These are phyloP conservation scores for Tetheella fluctuosa DNA, from an alignment of 2,888 invertebrate genomes.

Conservation along the genomic window DNA sequence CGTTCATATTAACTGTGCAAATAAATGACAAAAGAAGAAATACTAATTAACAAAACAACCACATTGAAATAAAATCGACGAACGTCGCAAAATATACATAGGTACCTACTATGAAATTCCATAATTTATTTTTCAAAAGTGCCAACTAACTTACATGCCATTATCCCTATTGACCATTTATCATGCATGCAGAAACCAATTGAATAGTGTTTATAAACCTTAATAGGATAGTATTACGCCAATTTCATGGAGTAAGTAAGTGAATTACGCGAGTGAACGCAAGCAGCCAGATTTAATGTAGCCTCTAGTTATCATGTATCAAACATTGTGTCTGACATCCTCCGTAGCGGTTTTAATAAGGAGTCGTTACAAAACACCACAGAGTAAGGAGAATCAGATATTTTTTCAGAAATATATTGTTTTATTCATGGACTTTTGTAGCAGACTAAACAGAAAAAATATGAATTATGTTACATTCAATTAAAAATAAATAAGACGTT, in stretches of 20 bases:
- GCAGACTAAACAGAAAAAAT: background rate
- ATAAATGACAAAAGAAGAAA: no score
- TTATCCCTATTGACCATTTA: conserved; percentile 31
- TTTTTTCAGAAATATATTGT: conserved; percentile 7
- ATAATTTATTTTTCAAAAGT: conserved; percentile 8
- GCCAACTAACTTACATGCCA: conserved; percentile 24
- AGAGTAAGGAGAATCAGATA: conserved; percentile 48
- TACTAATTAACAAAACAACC: no score
- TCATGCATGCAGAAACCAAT: conserved; percentile 37
- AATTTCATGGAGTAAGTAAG: conserved; percentile 65
- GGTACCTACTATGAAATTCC: background rate
- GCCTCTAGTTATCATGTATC: conserved; percentile 81
- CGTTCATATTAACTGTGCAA: no score
- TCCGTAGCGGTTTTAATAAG: conserved; percentile 71
- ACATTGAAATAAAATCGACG: background rate
- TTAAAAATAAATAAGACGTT: no score
- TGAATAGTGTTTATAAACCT: conserved; percentile 62
- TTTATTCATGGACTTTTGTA: background rate
- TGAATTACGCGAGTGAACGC: conserved; percentile 66
- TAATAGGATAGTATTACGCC: conserved; percentile 66
- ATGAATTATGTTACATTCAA: no score
- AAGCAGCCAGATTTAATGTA: conserved; percentile 67
- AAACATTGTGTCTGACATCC: conserved; percentile 62
- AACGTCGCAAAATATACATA: background rate
- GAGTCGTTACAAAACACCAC: conserved; percentile 58